These are phyloP conservation scores for Panonychus citri DNA, from an alignment of 1,140 invertebrate species.

Conservation along the genomic window DNA sequence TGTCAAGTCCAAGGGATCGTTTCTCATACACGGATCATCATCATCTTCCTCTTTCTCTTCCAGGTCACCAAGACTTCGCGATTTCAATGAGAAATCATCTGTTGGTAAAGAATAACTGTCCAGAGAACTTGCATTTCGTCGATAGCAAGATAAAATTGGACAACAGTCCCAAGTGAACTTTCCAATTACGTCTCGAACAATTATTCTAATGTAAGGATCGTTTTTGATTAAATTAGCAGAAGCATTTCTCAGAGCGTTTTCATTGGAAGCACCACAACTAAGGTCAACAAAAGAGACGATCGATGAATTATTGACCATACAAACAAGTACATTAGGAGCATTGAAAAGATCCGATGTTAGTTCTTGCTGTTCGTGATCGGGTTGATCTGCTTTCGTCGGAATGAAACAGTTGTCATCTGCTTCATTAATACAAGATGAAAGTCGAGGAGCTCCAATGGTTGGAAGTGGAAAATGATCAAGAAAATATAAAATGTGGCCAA, in stretches of 20 bases:
- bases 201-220: slow-evolving; percentile 30
- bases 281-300: slow-evolving; percentile 67
- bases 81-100: background rate
- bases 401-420: slow-evolving; percentile 65
- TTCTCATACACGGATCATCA: background rate
- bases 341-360: slow-evolving; percentile 51
- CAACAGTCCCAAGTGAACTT: slow-evolving; percentile 90
- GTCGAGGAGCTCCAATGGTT: slow-evolving; percentile 50
- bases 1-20: slow-evolving; percentile 25
- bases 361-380: slow-evolving; percentile 43
- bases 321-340: slow-evolving; percentile 65
- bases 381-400: slow-evolving; percentile 18
- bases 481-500: slow-evolving; percentile 60
- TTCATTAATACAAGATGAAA: slow-evolving; percentile 68
- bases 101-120: background rate
- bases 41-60: background rate
- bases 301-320: slow-evolving; percentile 52
- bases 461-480: slow-evolving; percentile 65
- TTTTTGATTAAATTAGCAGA: background rate
- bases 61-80: background rate
- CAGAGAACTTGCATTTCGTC: background rate
- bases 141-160: background rate
- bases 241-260: background rate
- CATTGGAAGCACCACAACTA: background rate
- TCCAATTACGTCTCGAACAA: slow-evolving; percentile 77